Evolutionary conservation across 1,140 invertebrate species (phyloP).

Genomic region (Lepeophtheirus salmonis): DNA sequence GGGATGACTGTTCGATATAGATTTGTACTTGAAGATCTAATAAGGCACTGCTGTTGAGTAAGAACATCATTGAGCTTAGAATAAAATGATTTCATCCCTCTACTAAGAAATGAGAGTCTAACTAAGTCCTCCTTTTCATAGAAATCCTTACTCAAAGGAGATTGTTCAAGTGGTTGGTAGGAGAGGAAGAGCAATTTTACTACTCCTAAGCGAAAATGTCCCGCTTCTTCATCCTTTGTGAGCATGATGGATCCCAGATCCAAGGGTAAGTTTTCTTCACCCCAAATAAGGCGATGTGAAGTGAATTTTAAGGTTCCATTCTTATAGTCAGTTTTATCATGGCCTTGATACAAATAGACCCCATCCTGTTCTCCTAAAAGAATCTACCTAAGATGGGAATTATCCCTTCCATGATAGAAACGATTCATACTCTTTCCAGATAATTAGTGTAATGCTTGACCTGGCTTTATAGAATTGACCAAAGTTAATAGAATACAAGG

Average conservation of each 20-base stretch:
- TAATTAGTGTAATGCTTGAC: too few species aligned
- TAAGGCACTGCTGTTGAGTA: conserved; percentile 30
- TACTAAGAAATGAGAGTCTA: conserved; percentile 71
- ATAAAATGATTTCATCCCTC: conserved; percentile 47
- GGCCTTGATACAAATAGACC: not conserved
- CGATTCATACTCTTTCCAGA: too few species aligned
- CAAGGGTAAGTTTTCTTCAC: not conserved
- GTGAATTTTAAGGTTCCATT: not conserved
- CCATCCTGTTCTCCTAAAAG: not conserved
- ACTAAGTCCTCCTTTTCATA: conserved; percentile 38
- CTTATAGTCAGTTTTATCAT: not conserved
- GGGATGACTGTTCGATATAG: too few species aligned
- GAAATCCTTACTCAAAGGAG: not conserved
- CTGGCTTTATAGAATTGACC: too few species aligned
- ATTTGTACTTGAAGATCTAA: too few species aligned
- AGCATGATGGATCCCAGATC: not conserved
- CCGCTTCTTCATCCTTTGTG: not conserved
- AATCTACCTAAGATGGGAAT: not conserved
- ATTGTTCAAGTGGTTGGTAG: not conserved
- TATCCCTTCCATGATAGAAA: not conserved
- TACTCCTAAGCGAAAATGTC: not conserved
- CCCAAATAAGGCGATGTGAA: conserved; percentile 12
- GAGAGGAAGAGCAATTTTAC: conserved; percentile 9
- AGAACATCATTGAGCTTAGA: conserved; percentile 29
- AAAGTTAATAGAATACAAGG: too few species aligned